A percentile compares a stretch with the other conserved stretches of the same genome.
phyloP scores from a whole-genome alignment of 1,140 invertebrate genomes.

The Globodera ellingtonae region DNA sequence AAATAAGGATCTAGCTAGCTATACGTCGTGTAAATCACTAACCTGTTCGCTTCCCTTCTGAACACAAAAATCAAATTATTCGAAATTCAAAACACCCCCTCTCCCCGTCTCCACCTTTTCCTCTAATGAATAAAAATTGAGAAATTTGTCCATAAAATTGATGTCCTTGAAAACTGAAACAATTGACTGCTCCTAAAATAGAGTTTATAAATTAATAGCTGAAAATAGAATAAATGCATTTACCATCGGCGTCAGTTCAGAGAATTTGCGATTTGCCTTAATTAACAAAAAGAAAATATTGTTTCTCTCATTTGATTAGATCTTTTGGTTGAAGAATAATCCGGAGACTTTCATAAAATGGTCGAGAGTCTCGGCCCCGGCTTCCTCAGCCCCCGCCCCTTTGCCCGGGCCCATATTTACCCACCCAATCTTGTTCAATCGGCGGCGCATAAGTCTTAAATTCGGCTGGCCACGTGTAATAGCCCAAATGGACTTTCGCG shows the following conservation, averaged over 20 bases:
- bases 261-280: constrained; percentile 64
- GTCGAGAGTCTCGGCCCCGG: too few species aligned
- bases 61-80: neutral
- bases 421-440: constrained; percentile 70
- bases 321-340: too few species aligned
- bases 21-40: constrained; percentile 71
- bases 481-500: constrained; percentile 76
- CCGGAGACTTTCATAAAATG: too few species aligned
- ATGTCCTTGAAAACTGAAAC: constrained; percentile 75
- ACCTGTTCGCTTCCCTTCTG: constrained; percentile 82
- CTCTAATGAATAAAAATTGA: constrained; percentile 77
- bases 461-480: constrained; percentile 79
- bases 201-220: neutral
- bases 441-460: constrained; percentile 72
- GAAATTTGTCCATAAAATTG: constrained; percentile 74
- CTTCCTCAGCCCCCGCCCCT: too few species aligned
- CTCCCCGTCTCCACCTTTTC: constrained; percentile 68
- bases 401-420: neutral
- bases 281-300: neutral
- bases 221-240: neutral
- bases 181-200: constrained; percentile 71
- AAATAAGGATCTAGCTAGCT: too few species aligned
- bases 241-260: constrained; percentile 2
- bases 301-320: neutral
- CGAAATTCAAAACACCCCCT: neutral